Base-by-base conservation (phyloP, 1,140 invertebrate species). In the Brachionus paranguensis region DNA sequence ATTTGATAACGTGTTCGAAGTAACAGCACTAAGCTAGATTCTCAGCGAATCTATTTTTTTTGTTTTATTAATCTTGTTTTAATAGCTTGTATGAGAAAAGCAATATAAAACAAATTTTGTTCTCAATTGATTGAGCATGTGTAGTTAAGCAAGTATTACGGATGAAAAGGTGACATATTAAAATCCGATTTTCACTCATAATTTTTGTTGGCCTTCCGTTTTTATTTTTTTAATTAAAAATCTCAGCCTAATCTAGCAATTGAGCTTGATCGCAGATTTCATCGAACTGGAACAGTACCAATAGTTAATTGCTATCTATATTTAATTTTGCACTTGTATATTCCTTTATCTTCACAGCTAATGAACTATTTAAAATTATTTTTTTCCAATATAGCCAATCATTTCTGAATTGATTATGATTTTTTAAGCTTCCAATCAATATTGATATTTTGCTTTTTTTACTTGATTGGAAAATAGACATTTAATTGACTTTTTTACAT, bases 41-140 rank as follows among this genome's bases (percentile, higher is more conserved):
- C 68, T 72, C 68, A 72, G n/a, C 17, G 68, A 41, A 72, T 37
- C 68, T 72, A 68, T 33, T 64, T 37, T 37, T 37, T 8, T 68
- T 68, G 64, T 68, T 68, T 33, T 41, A 68, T 41, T 68, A 72
- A 72, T 72, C 37, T 72, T 72, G 68, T 72, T 72, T 72, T 72
- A 72, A 72, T 72, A 45, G 41, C 20, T 20, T 72, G 33, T 72
- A 41, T 72, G 68, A 72, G 68, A 72, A 72, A 72, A 72, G n/a
- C 37, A 72, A 41, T 41, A 72, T 72, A 72, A 72, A 72, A 47
- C 4, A 45, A 17, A 72, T 72, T 72, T 17, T 5, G 41, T 4
- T 41, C 41, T 72, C 68, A 43, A 72, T 72, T 72, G 68, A 72
- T 72, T 72, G 29, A 72, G 68, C 68, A 72, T 72, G 68, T 72